Conservation (phyloP, 2,797 vertebrate species). For the Lepus townsendii region DNA sequence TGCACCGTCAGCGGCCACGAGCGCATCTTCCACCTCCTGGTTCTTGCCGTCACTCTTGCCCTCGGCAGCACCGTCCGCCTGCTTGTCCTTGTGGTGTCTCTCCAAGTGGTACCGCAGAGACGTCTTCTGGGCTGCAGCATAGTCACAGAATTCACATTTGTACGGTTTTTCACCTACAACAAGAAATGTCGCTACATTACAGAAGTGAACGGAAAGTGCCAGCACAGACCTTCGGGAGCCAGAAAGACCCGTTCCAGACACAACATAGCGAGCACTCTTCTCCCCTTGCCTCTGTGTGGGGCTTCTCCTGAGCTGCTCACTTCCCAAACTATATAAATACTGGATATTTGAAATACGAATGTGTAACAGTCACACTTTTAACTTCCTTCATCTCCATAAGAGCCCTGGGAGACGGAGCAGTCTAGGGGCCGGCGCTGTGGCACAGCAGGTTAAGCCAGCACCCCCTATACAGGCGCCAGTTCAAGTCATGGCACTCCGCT, state of each 20-base stretch:
- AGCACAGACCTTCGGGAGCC: neutral
- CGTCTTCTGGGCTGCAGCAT: slow-evolving; percentile 98
- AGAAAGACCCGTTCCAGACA: neutral
- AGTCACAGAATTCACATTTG: slow-evolving; percentile 98
- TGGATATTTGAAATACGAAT: neutral
- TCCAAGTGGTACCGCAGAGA: slow-evolving; percentile 97
- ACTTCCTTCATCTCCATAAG: neutral
- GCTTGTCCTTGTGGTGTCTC: slow-evolving; percentile 96
- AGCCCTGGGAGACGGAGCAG: neutral
- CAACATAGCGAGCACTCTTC: no score
- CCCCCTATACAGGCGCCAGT: no score
- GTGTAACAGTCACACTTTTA: neutral
- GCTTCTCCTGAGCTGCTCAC: no score
- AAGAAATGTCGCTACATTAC: neutral
- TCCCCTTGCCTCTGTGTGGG: no score
- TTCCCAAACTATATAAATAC: no score
- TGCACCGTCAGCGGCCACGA: slow-evolving; percentile 80
- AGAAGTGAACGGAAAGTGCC: neutral
- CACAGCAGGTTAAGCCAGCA: no score
- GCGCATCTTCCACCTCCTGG: slow-evolving; percentile 82
- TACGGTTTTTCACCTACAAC: slow-evolving; percentile 97
- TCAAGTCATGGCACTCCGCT: no score
- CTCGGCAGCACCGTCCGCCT: slow-evolving; percentile 86
- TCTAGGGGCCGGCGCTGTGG: no score
- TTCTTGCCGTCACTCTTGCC: slow-evolving; percentile 88